A percentile compares a stretch with the other conserved stretches of the same genome.
These are phyloP conservation scores for Canis aureus DNA, from an alignment of 2,113 vertebrate genomes.

Conservation along the genomic window DNA sequence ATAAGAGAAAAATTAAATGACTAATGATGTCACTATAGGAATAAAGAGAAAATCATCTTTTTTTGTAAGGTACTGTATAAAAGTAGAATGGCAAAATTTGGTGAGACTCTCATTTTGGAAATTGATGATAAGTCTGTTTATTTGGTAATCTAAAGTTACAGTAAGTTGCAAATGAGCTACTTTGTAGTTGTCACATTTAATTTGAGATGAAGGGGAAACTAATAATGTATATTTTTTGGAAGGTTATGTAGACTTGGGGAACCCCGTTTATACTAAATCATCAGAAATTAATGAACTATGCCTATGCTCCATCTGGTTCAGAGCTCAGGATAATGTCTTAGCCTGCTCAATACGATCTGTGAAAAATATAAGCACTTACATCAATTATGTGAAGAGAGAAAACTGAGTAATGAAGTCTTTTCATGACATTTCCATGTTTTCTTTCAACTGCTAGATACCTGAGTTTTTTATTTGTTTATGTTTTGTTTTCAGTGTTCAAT, in stretches of 20 bases:
- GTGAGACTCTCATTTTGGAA: neutral
- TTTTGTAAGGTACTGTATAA: neutral
- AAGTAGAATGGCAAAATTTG: neutral
- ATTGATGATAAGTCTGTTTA: neutral
- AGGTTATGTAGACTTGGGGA: neutral
- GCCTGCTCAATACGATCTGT: neutral
- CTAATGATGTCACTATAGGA: neutral
- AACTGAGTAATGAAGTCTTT: neutral
- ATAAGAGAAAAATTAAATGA: conserved; percentile 12
- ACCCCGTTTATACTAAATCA: neutral
- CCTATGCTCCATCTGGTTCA: neutral
- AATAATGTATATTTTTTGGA: neutral
- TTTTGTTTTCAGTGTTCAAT: neutral
- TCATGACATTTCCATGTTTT: neutral
- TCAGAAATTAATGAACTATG: neutral
- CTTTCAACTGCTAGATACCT: neutral
- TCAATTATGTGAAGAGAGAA: neutral
- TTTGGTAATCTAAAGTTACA: neutral
- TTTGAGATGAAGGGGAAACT: neutral
- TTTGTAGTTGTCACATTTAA: neutral
- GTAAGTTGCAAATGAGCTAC: neutral
- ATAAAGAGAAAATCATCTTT: neutral
- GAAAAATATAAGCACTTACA: neutral
- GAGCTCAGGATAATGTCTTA: neutral
- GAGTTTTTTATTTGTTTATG: neutral